Conservation (phyloP, 1,140 invertebrate species). For the Dinothrombium tinctorium region DNA sequence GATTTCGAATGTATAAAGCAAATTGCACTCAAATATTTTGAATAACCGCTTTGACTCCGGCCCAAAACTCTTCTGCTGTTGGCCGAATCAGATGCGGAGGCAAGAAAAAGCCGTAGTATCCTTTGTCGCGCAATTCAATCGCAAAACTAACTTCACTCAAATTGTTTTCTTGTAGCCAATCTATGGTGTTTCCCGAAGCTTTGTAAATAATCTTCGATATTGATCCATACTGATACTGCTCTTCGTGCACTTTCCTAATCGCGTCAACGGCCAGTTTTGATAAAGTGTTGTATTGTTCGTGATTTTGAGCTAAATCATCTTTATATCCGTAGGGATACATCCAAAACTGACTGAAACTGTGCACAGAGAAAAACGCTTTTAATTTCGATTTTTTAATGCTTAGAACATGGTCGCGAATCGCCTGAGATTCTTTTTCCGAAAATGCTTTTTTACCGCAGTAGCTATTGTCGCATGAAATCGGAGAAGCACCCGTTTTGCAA, state of each 20-base stretch:
- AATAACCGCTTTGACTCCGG: constrained; percentile 19
- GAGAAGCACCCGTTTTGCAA: no score
- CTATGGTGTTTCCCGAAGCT: constrained; percentile 21
- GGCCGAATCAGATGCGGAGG: background rate
- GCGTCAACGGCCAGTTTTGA: no score
- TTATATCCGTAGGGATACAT: background rate
- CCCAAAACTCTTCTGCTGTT: constrained; percentile 22
- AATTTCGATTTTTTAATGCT: no score
- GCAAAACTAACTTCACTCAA: constrained; percentile 22
- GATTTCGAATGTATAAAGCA: no score
- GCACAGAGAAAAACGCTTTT: no score
- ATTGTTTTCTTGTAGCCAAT: constrained; percentile 24
- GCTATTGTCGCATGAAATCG: no score
- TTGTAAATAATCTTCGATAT: constrained; percentile 16
- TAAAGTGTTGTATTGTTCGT: no score
- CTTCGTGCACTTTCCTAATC: no score
- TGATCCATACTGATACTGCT: background rate
- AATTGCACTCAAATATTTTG: no score
- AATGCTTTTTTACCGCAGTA: no score
- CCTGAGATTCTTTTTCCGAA: no score
- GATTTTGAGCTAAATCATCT: background rate
- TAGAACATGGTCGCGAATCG: no score
- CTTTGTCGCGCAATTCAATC: constrained; percentile 44
- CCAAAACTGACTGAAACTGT: background rate
- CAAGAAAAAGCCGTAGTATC: constrained; percentile 20